Percentiles rank a stretch among this genome's conserved stretches.
Conservation (phyloP, 1,140 invertebrate genomes). For the Platyscapa corneri region DNA sequence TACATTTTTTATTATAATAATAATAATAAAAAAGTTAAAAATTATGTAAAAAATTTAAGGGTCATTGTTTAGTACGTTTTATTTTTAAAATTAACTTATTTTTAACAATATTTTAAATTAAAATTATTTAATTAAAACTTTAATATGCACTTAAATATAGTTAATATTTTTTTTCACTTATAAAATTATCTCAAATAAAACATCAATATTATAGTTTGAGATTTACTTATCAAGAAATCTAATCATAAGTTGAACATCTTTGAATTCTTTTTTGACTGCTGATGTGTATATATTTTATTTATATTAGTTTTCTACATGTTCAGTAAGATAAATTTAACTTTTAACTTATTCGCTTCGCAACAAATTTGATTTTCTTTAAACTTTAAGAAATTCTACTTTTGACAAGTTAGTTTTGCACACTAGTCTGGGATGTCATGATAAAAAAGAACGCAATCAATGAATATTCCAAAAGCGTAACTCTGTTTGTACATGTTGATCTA, state of each 20-base stretch:
- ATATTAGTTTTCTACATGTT: not conserved
- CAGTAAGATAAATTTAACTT: not conserved
- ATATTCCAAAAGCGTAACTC: constrained; percentile 7
- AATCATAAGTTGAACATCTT: not conserved
- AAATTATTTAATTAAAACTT: no score
- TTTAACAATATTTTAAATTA: no score
- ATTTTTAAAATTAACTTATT: no score
- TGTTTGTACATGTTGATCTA: not conserved
- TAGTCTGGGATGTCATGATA: constrained; percentile 24
- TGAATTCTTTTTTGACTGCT: not conserved
- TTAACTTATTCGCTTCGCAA: constrained; percentile 12
- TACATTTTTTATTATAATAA: no score
- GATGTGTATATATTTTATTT: not conserved
- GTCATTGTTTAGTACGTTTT: no score
- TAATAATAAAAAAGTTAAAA: no score
- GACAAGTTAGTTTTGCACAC: constrained; percentile 6
- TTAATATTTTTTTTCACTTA: no score
- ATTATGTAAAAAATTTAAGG: no score
- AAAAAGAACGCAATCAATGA: constrained; percentile 11
- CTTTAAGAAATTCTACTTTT: not conserved
- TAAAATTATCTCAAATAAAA: no score
- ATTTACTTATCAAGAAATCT: not conserved
- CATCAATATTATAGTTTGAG: not conserved
- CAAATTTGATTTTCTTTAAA: constrained; percentile 36
- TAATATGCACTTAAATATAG: no score